phyloP scores from a whole-genome alignment of 2,113 vertebrate species.

The Butastur rufipennis region DNA sequence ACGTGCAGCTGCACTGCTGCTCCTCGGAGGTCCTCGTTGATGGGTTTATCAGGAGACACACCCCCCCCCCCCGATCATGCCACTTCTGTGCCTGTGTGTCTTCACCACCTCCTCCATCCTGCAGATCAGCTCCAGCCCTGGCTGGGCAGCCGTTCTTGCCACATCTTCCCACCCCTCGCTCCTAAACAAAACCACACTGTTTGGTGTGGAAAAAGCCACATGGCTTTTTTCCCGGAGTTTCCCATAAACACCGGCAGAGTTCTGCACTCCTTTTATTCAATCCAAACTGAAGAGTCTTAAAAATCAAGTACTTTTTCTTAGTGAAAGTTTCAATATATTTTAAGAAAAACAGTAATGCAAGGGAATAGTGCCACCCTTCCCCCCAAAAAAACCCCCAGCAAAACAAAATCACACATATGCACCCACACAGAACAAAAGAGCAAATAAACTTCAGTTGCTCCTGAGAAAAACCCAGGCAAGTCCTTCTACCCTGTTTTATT shows the following conservation, averaged over 20 bases:
- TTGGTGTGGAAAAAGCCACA: not conserved
- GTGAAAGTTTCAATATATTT: not conserved
- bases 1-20: not conserved
- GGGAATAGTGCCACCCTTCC: not conserved
- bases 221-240: not conserved
- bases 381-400: not conserved
- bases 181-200: not conserved
- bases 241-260: not conserved
- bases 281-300: not conserved
- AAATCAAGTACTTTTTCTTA: not conserved
- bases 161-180: rapidly evolving
- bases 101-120: not conserved
- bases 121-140: not conserved
- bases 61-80: rapidly evolving
- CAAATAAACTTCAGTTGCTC: not conserved
- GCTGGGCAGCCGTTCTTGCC: not conserved
- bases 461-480: not conserved
- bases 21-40: not conserved
- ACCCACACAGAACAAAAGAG: not conserved
- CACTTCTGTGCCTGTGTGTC: not conserved
- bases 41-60: not conserved
- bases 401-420: not conserved
- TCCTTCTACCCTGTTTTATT: not conserved
- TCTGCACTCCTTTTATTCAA: not conserved
- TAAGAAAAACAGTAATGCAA: not conserved